Conservation (phyloP, 2,888 invertebrate species). For the Gastracanthus pulcherrimus region DNA sequence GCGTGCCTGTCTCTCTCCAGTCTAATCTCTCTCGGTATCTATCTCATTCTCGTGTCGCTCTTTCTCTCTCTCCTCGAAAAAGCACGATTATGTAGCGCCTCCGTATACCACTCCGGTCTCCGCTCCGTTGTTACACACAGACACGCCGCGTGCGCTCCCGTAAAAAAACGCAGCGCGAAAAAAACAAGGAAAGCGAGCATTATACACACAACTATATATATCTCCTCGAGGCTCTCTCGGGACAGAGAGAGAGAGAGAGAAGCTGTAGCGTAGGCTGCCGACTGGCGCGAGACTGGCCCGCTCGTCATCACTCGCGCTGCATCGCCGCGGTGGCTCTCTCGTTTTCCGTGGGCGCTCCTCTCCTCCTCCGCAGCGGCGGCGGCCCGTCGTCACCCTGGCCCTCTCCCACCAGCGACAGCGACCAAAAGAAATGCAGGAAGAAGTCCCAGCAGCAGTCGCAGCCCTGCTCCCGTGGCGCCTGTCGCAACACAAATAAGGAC, state of each 20-base stretch:
- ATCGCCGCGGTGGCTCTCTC: slow-evolving; percentile 37
- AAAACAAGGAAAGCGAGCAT: not conserved
- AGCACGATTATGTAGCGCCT: too few relatives aligned
- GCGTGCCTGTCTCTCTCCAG: too few relatives aligned
- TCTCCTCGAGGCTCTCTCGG: not conserved
- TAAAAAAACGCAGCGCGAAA: not conserved
- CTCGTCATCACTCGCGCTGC: too few relatives aligned
- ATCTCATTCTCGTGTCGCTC: too few relatives aligned
- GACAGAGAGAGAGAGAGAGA: not conserved
- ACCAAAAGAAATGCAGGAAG: too few relatives aligned
- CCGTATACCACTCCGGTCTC: too few relatives aligned
- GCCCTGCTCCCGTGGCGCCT: slow-evolving; percentile 7
- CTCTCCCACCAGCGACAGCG: too few relatives aligned
- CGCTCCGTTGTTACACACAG: too few relatives aligned
- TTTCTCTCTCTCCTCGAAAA: too few relatives aligned
- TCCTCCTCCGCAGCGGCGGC: slow-evolving; percentile 3
- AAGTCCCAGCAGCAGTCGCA: not conserved
- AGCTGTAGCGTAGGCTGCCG: not conserved
- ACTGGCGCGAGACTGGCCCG: not conserved
- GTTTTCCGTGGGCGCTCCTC: slow-evolving; percentile 48
- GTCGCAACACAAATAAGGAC: not conserved
- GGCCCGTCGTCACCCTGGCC: slow-evolving; percentile 37
- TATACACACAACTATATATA: too few relatives aligned
- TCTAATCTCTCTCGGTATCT: too few relatives aligned
- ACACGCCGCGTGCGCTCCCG: too few relatives aligned